A percentile compares a stretch with the other conserved stretches of the same genome.
Conservation (phyloP, 2,797 vertebrate species). For the Cuniculus paca region DNA sequence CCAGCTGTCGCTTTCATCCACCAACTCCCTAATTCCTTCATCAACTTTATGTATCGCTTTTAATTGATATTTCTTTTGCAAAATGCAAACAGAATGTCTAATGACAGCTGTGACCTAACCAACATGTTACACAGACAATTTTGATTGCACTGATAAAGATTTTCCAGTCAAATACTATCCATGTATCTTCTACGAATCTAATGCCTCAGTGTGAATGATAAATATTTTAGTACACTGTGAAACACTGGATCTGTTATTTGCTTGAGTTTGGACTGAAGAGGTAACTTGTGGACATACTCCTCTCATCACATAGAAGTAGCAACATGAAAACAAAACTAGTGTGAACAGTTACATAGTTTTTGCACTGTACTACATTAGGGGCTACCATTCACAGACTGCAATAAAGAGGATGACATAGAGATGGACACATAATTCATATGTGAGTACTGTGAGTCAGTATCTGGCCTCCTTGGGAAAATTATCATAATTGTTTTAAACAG, state of each 20-base stretch:
- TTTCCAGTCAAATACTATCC: neutral
- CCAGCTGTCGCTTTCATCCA: constrained; percentile 45
- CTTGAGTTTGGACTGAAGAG: neutral
- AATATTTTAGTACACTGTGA: neutral
- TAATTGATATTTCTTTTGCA: constrained; percentile 40
- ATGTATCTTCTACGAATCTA: neutral
- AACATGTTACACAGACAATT: constrained; percentile 31
- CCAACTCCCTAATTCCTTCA: neutral
- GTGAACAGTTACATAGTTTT: neutral
- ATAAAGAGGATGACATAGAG: neutral
- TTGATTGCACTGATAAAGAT: neutral
- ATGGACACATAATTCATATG: neutral
- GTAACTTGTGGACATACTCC: neutral
- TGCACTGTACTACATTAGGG: neutral
- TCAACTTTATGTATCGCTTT: neutral
- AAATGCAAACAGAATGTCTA: constrained; percentile 27
- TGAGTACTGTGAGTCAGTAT: neutral
- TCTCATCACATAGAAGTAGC: neutral
- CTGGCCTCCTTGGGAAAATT: neutral
- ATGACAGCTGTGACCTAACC: neutral
- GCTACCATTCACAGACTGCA: neutral
- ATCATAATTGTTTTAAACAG: constrained; percentile 4
- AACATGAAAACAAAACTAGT: neutral
- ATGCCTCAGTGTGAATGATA: neutral
- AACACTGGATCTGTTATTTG: neutral